Evolutionary conservation across 2,113 vertebrate genomes (phyloP).

Genomic region (Colaptes auratus): DNA sequence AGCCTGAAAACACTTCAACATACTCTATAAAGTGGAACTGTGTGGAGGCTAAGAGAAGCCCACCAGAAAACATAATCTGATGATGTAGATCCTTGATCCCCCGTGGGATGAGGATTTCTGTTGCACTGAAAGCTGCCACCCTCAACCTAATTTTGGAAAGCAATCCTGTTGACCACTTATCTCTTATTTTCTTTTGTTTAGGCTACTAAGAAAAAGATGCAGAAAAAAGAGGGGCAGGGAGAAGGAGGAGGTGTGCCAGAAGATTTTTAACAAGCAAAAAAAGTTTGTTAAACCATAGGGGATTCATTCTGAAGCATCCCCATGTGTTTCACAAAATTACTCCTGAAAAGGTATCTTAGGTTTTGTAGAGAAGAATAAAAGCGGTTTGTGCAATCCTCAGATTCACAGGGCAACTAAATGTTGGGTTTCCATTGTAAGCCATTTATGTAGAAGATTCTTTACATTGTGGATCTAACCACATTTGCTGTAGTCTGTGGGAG

Average conservation of each 20-base stretch:
- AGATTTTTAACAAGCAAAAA: not conserved
- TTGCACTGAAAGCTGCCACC: not conserved
- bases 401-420: not conserved
- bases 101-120: not conserved
- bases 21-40: not conserved
- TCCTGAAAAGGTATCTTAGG: not conserved
- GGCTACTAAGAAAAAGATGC: not conserved
- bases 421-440: not conserved
- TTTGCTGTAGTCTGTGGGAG: not conserved
- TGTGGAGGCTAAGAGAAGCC: not conserved
- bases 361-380: not conserved
- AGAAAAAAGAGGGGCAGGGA: not conserved
- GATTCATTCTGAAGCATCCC: not conserved
- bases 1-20: not conserved
- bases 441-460: not conserved
- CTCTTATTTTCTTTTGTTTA: not conserved
- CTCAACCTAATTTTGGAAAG: not conserved
- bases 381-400: not conserved
- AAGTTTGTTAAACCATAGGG: not conserved
- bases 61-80: not conserved
- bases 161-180: not conserved
- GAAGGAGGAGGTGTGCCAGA: not conserved
- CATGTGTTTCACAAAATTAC: not conserved
- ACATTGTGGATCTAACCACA: not conserved
- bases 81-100: not conserved